Base-by-base conservation (phyloP, 2,113 vertebrate genomes). In the Eonycteris spelaea region DNA sequence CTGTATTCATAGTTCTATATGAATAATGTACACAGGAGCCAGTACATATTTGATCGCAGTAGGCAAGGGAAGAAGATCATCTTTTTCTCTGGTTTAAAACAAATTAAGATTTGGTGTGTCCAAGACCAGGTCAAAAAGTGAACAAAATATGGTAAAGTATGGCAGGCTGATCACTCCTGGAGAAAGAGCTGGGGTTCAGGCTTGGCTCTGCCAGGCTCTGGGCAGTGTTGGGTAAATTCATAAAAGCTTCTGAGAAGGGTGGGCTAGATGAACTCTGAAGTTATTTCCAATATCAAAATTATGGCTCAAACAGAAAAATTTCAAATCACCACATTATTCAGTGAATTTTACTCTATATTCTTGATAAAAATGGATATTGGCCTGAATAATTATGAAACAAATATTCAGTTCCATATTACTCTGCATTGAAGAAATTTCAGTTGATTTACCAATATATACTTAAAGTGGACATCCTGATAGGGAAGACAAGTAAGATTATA, bases 351-450 rank as follows among this genome's bases (percentile, higher is more conserved):
- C 35, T 79, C 13, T 45, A 43, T 63, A 38, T 70, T 93, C 57
- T 74, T 90, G 21, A 70, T 24, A 71, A 82, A 95, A 95, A 61
- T 30, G 5, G 18, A 63, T 86, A 86, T 55, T 77, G 24, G 8
- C 48, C 53, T 91, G 40, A 77, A 70, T 71, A 94, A 96, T 59
- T 61, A 94, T 38, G 55, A 59, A 87, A 65, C 38, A 90, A 68
- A 40, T 90, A 90, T 63, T 65, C 43, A 63, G 9, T 51, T 77
- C 22, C 16, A 43, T 53, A 63, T 48, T 43, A 73, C n/a, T 80
- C 77, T 87, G 2, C 53, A 21, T 4, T 73, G 61, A 84, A 73
- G 33, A 79, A 57, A 53, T 68, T 43, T 59, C 35, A 30, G 16
- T 70, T 80, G 55, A 22, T 91, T 84, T 93, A 82, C 38, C 74